Conservation (phyloP, 2,113 vertebrate genomes). For the Manacus vitellinus region DNA sequence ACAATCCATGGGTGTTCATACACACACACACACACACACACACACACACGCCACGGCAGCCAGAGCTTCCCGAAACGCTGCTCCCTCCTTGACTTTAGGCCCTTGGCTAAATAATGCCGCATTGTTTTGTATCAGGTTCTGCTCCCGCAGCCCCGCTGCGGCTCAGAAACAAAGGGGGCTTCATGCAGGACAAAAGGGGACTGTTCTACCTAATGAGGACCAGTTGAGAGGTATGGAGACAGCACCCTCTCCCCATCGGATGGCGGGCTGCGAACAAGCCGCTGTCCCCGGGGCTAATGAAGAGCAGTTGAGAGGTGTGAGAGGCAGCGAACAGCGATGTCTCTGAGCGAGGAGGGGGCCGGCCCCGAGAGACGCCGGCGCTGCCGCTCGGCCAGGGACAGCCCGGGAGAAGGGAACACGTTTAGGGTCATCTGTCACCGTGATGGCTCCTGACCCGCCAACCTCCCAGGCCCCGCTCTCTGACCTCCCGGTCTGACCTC, state of each 20-base stretch:
- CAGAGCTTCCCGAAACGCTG: background rate
- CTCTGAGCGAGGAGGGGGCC: conserved; percentile 13
- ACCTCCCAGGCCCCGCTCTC: conserved; percentile 81
- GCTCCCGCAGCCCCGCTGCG: conserved; percentile 65
- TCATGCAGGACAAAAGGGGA: conserved; percentile 80
- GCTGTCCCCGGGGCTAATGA: conserved; percentile 70
- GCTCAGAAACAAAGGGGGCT: conserved; percentile 79
- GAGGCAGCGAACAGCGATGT: conserved; percentile 29
- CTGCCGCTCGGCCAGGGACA: background rate
- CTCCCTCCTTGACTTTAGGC: conserved; percentile 38
- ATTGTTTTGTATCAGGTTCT: conserved; percentile 82
- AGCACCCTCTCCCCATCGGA: conserved; percentile 69
- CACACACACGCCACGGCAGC: background rate
- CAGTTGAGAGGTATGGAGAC: conserved; percentile 86
- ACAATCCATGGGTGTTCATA: accelerated
- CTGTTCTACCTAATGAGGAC: conserved; percentile 85
- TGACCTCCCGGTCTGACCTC: conserved; percentile 87
- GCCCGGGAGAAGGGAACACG: conserved; percentile 3
- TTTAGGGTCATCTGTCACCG: conserved; percentile 83
- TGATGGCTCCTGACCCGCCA: conserved; percentile 86
- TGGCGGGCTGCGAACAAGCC: conserved; percentile 54
- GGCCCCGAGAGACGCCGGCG: conserved; percentile 18
- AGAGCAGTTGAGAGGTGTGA: conserved; percentile 82
- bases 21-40: background rate
- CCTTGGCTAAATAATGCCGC: conserved; percentile 73